Base-by-base conservation (phyloP, 1,140 invertebrate genomes). In the Aleiodes sp. region DNA sequence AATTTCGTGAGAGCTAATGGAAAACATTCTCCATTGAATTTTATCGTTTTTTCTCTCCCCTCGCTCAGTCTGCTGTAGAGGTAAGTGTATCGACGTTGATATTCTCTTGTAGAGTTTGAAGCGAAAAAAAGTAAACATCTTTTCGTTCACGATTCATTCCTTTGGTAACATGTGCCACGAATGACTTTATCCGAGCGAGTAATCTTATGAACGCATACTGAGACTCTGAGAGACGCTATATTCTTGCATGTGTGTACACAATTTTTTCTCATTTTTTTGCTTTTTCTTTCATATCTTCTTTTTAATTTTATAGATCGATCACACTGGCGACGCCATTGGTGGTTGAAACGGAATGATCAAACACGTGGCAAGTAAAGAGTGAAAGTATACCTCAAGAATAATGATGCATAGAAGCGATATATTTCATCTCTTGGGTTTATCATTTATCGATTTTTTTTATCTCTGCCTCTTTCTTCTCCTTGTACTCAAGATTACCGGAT, bases 151-250 rank as follows among this genome's bases (percentile, higher is more conserved):
- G 52, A 70, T 70, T 70, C 69, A 70, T 66, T 75, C 62, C 33
- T 33, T 14, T n/a, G n/a, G 39, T 14, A 24, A 62, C 70, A 66
- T 67, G 68, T 73, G 70, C 52, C 43, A 37, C 68, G 70, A 73
- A 71, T 74, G 61, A 73, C 35, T 74, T 70, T 71, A 74, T 73
- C 62, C 46, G 14, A 16, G 24, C 35, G 68, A 70, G 69, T 62
- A 66, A 70, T 70, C 68, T 65, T 37, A 57, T 33, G 68, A 31
- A 70, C 68, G 68, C 68, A 16, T 59, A 16, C 31, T 61, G 69
- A 70, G 66, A 70, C 4, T 12, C 12, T 63, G 6, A 37, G 16
- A 46, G 46, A 52, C 19, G 6, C 4, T 4, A 39, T 41, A 8
- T 9, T 2, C 12, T n/a, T 7, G 29, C 16, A 19, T 4, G 35